A percentile compares a stretch with the other conserved stretches of the same genome.
Evolutionary conservation across 2,797 vertebrate genomes (phyloP).

Genomic region (Tympanoctomys barrerae): DNA sequence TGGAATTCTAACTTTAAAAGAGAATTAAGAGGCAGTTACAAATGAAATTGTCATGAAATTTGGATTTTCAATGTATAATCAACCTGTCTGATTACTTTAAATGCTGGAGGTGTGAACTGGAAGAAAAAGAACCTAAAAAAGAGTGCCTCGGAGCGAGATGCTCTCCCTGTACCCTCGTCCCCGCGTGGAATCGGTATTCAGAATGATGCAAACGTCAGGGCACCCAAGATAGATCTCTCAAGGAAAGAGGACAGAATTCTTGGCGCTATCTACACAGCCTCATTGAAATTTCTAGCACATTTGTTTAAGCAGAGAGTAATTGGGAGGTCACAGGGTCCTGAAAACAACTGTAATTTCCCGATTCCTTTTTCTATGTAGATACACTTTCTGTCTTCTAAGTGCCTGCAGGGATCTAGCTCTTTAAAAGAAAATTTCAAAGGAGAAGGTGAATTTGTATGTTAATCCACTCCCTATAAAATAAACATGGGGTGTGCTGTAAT

Average conservation of each 20-base stretch:
- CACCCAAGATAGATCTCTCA: not conserved
- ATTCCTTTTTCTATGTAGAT: constrained; percentile 75
- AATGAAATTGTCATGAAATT: constrained; percentile 38
- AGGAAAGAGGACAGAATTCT: constrained; percentile 13
- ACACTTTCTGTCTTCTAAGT: constrained; percentile 62
- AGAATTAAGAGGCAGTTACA: constrained; percentile 51
- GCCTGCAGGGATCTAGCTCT: constrained; percentile 67
- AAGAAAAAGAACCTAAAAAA: constrained; percentile 20
- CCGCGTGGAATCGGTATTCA: not conserved
- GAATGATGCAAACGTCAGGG: not conserved
- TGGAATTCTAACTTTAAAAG: constrained; percentile 49
- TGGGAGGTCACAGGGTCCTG: constrained; percentile 18
- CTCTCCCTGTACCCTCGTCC: not conserved
- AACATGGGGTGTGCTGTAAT: constrained; percentile 74
- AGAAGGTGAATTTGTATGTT: constrained; percentile 82
- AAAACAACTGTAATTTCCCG: constrained; percentile 69
- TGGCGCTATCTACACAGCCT: not conserved
- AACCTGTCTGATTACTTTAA: constrained; percentile 41
- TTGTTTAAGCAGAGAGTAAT: constrained; percentile 51
- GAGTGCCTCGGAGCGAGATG: not conserved
- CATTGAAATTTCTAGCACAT: constrained; percentile 47
- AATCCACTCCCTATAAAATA: constrained; percentile 78
- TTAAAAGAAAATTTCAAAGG: constrained; percentile 77
- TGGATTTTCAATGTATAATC: constrained; percentile 43
- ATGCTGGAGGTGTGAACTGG: not conserved